Percentiles rank a stretch among this genome's conserved stretches.
These are phyloP conservation scores for Capreolus pygargus DNA, from an alignment of 2,113 vertebrate genomes.

Conservation along the genomic window DNA sequence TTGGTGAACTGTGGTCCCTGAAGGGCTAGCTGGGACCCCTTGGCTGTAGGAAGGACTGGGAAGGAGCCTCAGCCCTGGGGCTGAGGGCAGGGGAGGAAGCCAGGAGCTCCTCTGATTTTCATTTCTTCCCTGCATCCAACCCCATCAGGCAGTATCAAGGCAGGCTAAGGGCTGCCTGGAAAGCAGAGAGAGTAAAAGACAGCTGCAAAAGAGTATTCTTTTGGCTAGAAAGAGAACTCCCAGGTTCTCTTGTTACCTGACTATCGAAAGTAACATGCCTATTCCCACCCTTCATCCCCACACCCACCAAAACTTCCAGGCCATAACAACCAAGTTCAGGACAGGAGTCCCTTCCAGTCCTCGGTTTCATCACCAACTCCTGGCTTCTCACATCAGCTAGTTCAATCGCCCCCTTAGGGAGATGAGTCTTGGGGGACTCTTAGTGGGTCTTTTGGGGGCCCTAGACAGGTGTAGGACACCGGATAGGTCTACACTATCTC, in stretches of 20 bases:
- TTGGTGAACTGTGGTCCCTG: not conserved
- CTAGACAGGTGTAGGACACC: not conserved
- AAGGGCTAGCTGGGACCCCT: not conserved
- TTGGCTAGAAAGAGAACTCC: not conserved
- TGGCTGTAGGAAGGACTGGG: not conserved
- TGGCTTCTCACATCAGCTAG: not conserved
- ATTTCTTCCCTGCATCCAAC: not conserved
- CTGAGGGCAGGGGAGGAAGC: not conserved
- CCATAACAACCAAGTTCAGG: not conserved
- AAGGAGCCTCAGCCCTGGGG: not conserved
- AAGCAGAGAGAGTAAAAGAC: not conserved
- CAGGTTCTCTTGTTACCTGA: not conserved
- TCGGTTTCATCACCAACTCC: not conserved
- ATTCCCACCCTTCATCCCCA: not conserved
- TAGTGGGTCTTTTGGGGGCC: not conserved
- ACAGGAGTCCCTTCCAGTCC: not conserved
- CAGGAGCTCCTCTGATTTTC: not conserved
- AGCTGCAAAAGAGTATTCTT: not conserved
- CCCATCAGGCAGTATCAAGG: not conserved
- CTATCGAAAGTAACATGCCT: not conserved
- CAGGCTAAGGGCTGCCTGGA: not conserved
- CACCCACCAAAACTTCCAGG: not conserved
- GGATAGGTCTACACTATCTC: not conserved
- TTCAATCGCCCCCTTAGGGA: not conserved
- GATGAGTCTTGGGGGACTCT: not conserved